Percentiles rank a stretch among this genome's conserved stretches.
Conservation (phyloP, 2,888 invertebrate genomes). For the Petrophora chlorosata region DNA sequence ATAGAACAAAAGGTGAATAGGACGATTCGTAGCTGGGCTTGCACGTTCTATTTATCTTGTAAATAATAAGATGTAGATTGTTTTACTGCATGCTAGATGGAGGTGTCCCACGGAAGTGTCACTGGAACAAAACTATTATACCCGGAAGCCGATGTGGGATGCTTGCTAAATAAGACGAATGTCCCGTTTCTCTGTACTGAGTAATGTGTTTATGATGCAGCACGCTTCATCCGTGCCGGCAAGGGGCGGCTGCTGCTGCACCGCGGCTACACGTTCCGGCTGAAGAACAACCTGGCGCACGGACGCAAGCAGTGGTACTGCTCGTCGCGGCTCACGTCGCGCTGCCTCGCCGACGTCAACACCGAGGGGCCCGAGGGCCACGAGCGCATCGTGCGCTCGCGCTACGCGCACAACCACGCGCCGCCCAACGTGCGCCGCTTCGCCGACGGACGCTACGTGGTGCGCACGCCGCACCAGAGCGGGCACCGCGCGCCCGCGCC, state of each 20-base stretch:
- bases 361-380: constrained; percentile 80
- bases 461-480: constrained; percentile 79
- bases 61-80: no score
- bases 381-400: constrained; percentile 78
- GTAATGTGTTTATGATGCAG: constrained; percentile 49
- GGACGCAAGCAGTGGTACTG: constrained; percentile 81
- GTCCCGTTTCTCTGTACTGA: constrained; percentile 35
- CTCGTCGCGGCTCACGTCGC: constrained; percentile 76
- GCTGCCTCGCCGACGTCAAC: constrained; percentile 78
- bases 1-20: background rate
- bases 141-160: background rate
- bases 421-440: constrained; percentile 79
- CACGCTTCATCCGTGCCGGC: constrained; percentile 78
- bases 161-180: background rate
- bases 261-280: constrained; percentile 77
- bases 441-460: constrained; percentile 78
- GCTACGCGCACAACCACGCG: constrained; percentile 78
- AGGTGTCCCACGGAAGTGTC: background rate
- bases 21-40: no score
- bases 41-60: no score
- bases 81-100: constrained; percentile 3
- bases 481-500: constrained; percentile 78
- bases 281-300: constrained; percentile 80
- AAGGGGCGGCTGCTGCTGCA: constrained; percentile 75
- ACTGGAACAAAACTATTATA: background rate